phyloP scores from a whole-genome alignment of 2,797 vertebrate genomes.

The Rhinophrynus dorsalis region DNA sequence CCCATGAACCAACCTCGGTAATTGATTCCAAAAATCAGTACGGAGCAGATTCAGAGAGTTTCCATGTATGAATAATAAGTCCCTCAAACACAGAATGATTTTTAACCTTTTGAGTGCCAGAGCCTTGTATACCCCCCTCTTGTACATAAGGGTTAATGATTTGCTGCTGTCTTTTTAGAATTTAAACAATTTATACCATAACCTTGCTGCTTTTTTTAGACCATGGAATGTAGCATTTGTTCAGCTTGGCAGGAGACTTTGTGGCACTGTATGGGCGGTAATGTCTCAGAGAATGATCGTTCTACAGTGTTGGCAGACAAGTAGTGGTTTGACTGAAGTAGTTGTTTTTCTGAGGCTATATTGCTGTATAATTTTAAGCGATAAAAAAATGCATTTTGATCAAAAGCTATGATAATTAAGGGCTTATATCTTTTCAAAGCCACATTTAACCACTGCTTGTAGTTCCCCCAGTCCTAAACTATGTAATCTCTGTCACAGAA shows the following conservation, averaged over 20 bases:
- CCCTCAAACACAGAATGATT: no score
- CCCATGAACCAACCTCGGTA: no score
- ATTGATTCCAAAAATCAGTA: no score
- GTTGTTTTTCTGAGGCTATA: slow-evolving; percentile 21
- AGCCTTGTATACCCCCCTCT: no score
- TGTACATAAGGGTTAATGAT: no score
- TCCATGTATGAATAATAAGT: no score
- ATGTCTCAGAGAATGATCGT: not conserved
- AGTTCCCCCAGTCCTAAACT: not conserved
- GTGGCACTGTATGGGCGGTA: slow-evolving; percentile 32
- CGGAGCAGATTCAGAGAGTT: no score
- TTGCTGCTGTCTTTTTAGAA: no score
- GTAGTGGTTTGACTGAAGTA: slow-evolving; percentile 15
- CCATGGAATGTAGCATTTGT: no score
- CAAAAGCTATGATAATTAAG: slow-evolving; percentile 21
- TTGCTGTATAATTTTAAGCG: slow-evolving; percentile 19
- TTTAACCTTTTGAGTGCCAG: no score
- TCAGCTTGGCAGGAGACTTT: slow-evolving; percentile 26
- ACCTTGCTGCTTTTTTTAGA: no score
- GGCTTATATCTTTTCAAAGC: slow-evolving; percentile 5
- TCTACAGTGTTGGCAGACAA: slow-evolving; percentile 13
- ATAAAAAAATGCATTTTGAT: slow-evolving; percentile 34
- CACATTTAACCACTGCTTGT: not conserved
- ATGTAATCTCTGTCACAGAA: slow-evolving; percentile 14
- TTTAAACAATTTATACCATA: no score